Evolutionary conservation across 2,888 invertebrate species (phyloP), one percentile per base, ranked within the genome.

Genomic region (Orthosia incerta): DNA sequence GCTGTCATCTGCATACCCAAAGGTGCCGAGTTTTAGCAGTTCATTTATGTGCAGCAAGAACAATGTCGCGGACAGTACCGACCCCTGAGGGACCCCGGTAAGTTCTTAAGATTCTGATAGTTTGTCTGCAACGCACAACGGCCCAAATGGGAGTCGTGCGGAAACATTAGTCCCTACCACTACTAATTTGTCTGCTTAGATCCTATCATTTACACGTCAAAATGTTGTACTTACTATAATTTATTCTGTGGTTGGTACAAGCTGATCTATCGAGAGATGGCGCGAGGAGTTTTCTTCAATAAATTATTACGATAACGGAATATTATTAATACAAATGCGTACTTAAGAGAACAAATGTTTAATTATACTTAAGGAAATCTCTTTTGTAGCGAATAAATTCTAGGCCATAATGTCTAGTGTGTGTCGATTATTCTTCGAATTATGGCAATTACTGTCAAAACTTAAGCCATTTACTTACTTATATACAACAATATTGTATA

Each of bases 401-500:
- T 59, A 67, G 56, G 26, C 73, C 76, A 71, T 73, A 82, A 83
- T 71, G 80, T 80, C 69, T 46, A 59, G 70, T 55, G 66, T 76
- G 46, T 62, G 67, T 83, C 74, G 74, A 71, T 72, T 67, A 82
- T 69, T 85, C 83, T 86, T 76, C 73, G 78, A 89, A 87, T 86
- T 87, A 88, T 81, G 76, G 89, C 89, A 89, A 90, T 92, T 89
- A 91, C 88, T 88, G 90, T 89, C 89, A 87, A 81, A 91, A 91
- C 90, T 92, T 90, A 80, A 75, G 70, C 86, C 85, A 89, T 92
- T 91, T 87, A 85, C 84, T 85, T 82, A 84, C 82, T 83, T 87
- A 88, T 60, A 59, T 62, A 83, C 75, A 83, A 87, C 84, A 89
- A 90, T 89, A 87, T 84, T 84, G 86, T 87, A 87, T 50, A 50